Conservation (phyloP, 2,888 invertebrate genomes). For the Yponomeuta sedellus region DNA sequence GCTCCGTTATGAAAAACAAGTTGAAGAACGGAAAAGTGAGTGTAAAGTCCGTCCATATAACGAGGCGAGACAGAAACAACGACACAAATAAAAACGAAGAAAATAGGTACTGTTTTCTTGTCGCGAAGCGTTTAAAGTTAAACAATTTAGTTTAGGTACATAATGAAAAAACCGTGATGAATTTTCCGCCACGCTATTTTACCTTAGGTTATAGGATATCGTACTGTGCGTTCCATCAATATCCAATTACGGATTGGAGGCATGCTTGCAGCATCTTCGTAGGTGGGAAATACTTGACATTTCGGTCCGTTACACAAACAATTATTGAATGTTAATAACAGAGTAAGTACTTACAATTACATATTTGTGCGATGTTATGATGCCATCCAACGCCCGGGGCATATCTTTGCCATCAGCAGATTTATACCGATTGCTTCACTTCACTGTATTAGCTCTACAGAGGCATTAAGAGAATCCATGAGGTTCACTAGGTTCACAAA, state of each 20-base stretch:
- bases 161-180: too few species aligned
- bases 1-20: neutral
- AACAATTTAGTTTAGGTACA: too few species aligned
- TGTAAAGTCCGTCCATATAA: slow-evolving; percentile 28
- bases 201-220: neutral
- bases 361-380: neutral
- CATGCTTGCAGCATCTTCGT: slow-evolving; percentile 10
- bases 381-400: neutral
- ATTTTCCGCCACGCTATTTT: too few species aligned
- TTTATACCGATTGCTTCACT: neutral
- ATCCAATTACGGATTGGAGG: slow-evolving; percentile 1
- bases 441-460: neutral
- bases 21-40: slow-evolving; percentile 27
- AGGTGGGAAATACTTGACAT: slow-evolving; percentile 18
- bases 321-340: slow-evolving; percentile 1
- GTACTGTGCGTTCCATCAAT: slow-evolving; percentile 1
- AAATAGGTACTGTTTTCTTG: too few species aligned
- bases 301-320: slow-evolving; percentile 15
- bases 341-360: neutral
- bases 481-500: neutral
- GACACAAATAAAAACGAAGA: too few species aligned
- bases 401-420: neutral
- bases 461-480: neutral
- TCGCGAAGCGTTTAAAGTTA: too few species aligned
- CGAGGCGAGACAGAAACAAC: neutral